Evolutionary conservation across 2,113 vertebrate species (phyloP), one percentile per base, ranked within the genome.

Genomic region (Nasalis larvatus): DNA sequence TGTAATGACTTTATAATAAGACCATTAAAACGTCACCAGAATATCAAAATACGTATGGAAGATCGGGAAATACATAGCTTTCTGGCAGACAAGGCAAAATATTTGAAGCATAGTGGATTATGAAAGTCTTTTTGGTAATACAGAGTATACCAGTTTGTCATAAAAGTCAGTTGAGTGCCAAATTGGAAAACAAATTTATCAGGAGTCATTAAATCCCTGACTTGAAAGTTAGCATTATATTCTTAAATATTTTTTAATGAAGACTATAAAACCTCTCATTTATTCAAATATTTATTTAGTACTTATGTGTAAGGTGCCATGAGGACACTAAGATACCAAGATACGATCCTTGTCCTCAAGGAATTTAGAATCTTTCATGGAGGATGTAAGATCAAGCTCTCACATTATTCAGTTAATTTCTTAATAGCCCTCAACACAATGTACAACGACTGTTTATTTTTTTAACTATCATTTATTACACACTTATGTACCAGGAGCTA

Each of bases 1-100:
- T 74, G 73, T 5, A n/a, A 30, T 92, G 23, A 80, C 76, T 93
- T 97, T 83, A 94, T 93, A 86, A 52, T 74, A 21, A 89, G 40
- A 69, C 82, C 86, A 60, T 94, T 91, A 85, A 93, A 93, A 90
- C 71, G 81, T 63, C 40, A 23, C n/a, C 83, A 25, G 69, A 69
- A 23, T 86, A 54, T 77, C 68, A 91, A 78, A 95, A 86, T 69
- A 60, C 35, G 60, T 58, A 58, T 30, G 56, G 77, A 45, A 91
- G 78, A n/a, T 90, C 20, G 12, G 45, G 82, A 91, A 78, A 54
- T 71, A 21, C 3, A 58, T 37, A 40, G 56, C 49, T 94, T 94
- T 45, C 58, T 87, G 27, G 17, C 8, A 91, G 54, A 63, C 25
- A 58, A 40, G 40, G 37, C 47, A 80, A 85, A 96, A 86, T 52